A percentile compares a stretch with the other conserved stretches of the same genome.
Conservation (phyloP, 2,888 invertebrate genomes). For the Octodonta nipae region DNA sequence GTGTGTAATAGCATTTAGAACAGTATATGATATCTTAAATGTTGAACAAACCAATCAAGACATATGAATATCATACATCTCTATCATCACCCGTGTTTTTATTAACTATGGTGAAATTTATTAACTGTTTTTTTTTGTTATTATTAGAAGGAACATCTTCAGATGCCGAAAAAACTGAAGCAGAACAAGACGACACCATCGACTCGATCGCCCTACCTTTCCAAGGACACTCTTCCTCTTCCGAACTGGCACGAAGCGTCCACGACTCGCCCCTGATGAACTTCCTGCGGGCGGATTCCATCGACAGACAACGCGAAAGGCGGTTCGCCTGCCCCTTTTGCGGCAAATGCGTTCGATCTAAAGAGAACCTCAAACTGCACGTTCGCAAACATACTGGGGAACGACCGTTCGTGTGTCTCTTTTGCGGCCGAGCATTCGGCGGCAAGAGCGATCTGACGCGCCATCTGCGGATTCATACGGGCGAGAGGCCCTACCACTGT, state of each 20-base stretch:
- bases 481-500: conserved; percentile 80
- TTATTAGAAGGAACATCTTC: conserved; percentile 28
- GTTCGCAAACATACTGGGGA: conserved; percentile 79
- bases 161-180: conserved; percentile 29
- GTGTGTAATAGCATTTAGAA: too few species aligned
- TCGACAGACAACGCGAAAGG: conserved; percentile 53
- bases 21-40: too few species aligned
- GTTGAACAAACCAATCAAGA: too few species aligned
- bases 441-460: conserved; percentile 79
- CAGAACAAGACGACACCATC: conserved; percentile 56
- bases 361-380: conserved; percentile 77
- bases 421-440: conserved; percentile 78
- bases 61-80: too few species aligned
- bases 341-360: conserved; percentile 77
- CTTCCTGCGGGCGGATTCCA: conserved; percentile 49
- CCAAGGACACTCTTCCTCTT: conserved; percentile 19
- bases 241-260: conserved; percentile 5
- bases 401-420: conserved; percentile 79
- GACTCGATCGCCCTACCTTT: conserved; percentile 48
- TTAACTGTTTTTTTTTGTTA: too few species aligned
- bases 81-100: too few species aligned
- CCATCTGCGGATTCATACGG: conserved; percentile 76
- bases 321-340: conserved; percentile 81
- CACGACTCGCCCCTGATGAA: conserved; percentile 37
- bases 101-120: too few species aligned